A percentile compares a stretch with the other conserved stretches of the same genome.
Evolutionary conservation across 2,113 vertebrate genomes (phyloP).

Genomic region (Geothlypis trichas): DNA sequence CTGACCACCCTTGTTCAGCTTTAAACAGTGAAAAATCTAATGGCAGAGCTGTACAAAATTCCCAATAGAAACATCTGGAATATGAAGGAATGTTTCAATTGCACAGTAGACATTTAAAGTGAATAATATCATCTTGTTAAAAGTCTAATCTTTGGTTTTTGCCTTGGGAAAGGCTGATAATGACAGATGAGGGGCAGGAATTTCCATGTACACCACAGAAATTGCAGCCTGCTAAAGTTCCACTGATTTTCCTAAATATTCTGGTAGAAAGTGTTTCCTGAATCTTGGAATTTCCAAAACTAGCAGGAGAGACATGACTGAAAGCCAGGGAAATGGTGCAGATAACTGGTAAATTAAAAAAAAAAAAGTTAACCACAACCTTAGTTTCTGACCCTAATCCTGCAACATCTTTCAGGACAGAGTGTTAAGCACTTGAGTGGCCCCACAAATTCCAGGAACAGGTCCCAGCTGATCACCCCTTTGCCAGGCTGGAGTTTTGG

Average conservation of each 20-base stretch:
- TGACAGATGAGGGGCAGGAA: background rate
- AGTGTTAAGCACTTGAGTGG: background rate
- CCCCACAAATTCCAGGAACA: background rate
- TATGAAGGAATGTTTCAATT: conserved; percentile 24
- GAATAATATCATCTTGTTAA: background rate
- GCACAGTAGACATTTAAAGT: conserved; percentile 23
- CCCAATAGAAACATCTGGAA: background rate
- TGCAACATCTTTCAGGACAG: background rate
- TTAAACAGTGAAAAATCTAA: background rate
- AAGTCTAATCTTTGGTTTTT: conserved; percentile 72
- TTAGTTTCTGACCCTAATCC: background rate
- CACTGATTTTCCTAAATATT: background rate
- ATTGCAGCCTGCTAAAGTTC: background rate
- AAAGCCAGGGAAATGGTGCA: background rate
- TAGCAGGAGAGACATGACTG: background rate
- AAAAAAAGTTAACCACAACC: background rate
- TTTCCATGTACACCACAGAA: background rate
- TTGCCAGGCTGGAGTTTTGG: background rate
- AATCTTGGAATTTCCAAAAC: background rate
- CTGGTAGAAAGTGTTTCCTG: background rate
- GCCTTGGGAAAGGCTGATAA: conserved; percentile 34
- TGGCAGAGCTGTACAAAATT: background rate
- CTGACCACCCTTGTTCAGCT: background rate
- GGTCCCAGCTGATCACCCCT: background rate
- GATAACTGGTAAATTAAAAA: background rate